Evolutionary conservation across 53 echinoderm and acorn worm species (phyloP).

Genomic region (Crossaster papposus): DNA sequence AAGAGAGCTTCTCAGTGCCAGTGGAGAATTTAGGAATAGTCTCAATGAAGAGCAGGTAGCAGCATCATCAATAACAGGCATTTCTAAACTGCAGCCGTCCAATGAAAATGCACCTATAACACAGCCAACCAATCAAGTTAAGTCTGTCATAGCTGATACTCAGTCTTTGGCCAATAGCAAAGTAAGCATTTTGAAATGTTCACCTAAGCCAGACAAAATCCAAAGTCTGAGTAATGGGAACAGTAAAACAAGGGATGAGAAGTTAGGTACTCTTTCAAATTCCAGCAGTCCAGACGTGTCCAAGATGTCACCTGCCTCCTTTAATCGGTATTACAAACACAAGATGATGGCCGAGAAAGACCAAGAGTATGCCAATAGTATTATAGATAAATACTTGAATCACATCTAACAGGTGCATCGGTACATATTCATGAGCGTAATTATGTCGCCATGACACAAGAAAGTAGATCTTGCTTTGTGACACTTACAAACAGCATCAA

Average conservation of each 20-base stretch:
- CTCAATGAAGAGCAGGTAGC: background rate
- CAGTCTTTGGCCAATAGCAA: conserved; percentile 14
- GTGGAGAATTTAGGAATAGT: background rate
- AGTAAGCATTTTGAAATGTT: background rate
- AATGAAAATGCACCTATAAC: conserved; percentile 11
- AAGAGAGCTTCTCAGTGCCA: conserved; percentile 41
- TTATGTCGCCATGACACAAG: background rate
- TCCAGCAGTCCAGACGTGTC: conserved; percentile 43
- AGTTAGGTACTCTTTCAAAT: background rate
- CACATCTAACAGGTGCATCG: background rate
- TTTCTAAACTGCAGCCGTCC: conserved; percentile 7
- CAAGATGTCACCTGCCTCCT: conserved; percentile 40
- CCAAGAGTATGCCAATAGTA: conserved; percentile 87
- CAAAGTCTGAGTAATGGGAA: background rate
- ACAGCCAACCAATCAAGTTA: conserved; percentile 9
- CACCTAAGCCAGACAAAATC: background rate
- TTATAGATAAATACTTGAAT: conserved; percentile 88
- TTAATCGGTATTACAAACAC: conserved; percentile 67
- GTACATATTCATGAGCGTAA: background rate
- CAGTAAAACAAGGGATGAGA: background rate
- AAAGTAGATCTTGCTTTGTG: background rate
- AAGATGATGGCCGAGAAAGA: conserved; percentile 69
- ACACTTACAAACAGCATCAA: no score
- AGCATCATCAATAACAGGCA: background rate
- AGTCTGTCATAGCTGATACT: background rate